phyloP scores from a whole-genome alignment of 2,888 invertebrate genomes.

The Lasioglossum marginatum region DNA sequence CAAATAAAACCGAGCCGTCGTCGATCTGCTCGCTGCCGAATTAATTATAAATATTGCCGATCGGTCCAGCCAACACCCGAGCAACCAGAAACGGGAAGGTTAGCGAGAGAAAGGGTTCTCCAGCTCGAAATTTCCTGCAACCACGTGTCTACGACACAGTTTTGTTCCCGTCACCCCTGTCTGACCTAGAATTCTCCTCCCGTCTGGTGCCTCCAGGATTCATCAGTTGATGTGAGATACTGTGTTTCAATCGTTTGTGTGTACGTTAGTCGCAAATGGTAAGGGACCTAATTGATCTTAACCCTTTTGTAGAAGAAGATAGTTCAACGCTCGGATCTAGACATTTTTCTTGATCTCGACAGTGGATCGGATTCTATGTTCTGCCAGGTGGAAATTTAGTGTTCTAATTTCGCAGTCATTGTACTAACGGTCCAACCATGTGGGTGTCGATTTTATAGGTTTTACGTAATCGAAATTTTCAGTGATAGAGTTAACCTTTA shows the following conservation, averaged over 20 bases:
- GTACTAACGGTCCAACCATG: neutral
- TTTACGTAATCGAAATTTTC: neutral
- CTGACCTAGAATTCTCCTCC: neutral
- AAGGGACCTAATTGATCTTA: neutral
- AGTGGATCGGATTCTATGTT: neutral
- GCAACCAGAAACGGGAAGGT: neutral
- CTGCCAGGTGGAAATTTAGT: neutral
- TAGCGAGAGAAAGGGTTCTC: neutral
- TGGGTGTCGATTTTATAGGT: neutral
- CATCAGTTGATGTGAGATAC: neutral
- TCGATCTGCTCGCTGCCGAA: constrained; percentile 37
- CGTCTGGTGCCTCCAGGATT: neutral
- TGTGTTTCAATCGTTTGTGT: neutral
- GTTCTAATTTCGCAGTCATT: neutral
- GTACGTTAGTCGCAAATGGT: neutral
- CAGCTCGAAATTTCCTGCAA: neutral
- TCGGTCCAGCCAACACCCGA: neutral
- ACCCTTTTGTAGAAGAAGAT: neutral
- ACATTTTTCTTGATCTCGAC: neutral
- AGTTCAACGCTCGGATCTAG: neutral
- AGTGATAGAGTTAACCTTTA: neutral
- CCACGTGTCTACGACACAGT: neutral
- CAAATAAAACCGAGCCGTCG: constrained; percentile 61
- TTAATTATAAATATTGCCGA: constrained; percentile 57
- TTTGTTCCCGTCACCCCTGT: neutral